Base-by-base conservation (phyloP, 2,797 vertebrate genomes). In the Fistularia commersonii region DNA sequence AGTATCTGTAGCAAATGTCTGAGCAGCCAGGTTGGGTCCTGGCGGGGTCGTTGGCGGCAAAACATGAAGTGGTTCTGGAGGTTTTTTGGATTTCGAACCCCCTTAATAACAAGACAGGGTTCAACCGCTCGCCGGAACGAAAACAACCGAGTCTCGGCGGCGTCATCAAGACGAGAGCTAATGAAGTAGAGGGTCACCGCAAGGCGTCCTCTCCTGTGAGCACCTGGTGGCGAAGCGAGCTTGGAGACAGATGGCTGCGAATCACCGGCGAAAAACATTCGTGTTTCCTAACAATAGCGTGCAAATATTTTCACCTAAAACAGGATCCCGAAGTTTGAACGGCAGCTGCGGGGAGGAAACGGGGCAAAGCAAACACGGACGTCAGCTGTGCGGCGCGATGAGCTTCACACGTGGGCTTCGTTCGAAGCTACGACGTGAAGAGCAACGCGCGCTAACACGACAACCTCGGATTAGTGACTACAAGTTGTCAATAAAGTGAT, bases 331-430 rank as follows among this genome's bases (percentile, higher is more conserved):
- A 48, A 71, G 72, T 69, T 66, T 15, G 34, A 47, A 37, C 54
- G 44, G 61, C 69, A 69, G 55, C 77, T 72, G 69, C 61, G 38
- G 8, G 32, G 51, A 50, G 47, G 15, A 70, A 67, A 64, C 69
- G 49, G 62, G 74, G 62, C 40, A 72, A 49, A 79, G 64, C 40
- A 70, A 47, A 57, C 38, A 49, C 44, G 33, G 1, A 15, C 60
- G 69, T 77, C 74, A 72, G 66, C 76, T 76, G 74, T 61, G 58
- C 37, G 35, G 45, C 14, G 61, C 41, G 55, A 73, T 71, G 60
- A 76, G 68, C 64, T 59, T 51, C 41, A 13, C 54, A 50, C 51
- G 52, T 63, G 50, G 52, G 67, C 37, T 15, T 12, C 44, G 51
- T 63, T 51, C 48, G 33, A 66, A 51, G 7, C 41, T 42, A 8